Evolutionary conservation across 2,113 vertebrate genomes (phyloP), one percentile per base, ranked within the genome.

Genomic region (Rhineura floridana): DNA sequence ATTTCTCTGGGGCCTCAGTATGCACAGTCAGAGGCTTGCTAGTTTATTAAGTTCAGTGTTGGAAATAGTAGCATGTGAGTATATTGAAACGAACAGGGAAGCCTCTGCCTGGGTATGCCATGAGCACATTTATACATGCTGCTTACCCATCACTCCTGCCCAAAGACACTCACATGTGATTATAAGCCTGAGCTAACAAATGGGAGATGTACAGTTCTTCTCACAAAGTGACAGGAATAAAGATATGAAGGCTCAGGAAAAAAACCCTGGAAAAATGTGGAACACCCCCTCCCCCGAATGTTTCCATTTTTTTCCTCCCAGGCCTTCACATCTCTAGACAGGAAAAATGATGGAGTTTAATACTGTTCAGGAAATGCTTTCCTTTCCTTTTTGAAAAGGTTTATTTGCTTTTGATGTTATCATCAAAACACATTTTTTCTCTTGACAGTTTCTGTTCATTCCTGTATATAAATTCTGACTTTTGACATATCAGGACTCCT

Each of bases 361-460:
- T 78, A 42, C 80, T 90, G 84, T 81, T 93, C 6, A 63, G 88
- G 85, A 85, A 84, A 94, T 95, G 95, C 91, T 94, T 95, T 89
- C 91, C 91, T 88, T 67, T 9, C 25, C 87, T 90, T 94, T 95
- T 87, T 94, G 89, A 95, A 95, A 93, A 85, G 62, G 75, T 89
- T 92, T 52, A 81, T 95, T 96, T 94, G 88, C 79, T 93, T 93
- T 48, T 96, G 95, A 95, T 92, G 92, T 95, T 95, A 93, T 95
- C 90, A 92, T 87, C 81, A 92, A 81, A 89, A 88, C 81, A 77
- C 78, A 80, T 90, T 92, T 94, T 91, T 94, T n/a, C 87, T 88
- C 94, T 88, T 84, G 87, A 88, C 30, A 33, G 86, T 80, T 25
- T 90, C 46, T 48, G 19, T 67, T 76, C 87, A 28, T 76, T 84